Base-by-base conservation (phyloP, 2,888 invertebrate species). In the Orchesellides sinensis region DNA sequence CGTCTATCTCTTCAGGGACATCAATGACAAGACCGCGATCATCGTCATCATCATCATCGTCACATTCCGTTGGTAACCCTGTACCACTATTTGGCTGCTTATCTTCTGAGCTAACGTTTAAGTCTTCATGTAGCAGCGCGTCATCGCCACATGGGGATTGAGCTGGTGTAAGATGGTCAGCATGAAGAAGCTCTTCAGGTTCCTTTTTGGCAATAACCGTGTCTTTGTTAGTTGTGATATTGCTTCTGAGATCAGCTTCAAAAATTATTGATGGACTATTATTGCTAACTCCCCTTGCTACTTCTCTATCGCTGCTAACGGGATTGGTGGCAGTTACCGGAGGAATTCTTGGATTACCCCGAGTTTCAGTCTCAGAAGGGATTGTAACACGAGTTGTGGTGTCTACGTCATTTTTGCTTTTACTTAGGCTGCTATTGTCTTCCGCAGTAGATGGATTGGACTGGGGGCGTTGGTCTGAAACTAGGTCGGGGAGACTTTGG, bases 11-110 rank as follows among this genome's bases (percentile, higher is more conserved):
- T 23, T 40, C 56, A 6, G 54, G 27, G n/a, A 45, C 49, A 17
- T 68, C 56, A 21, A 77, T 77, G 0, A 77, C 66, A 21, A 77
- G 45, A 2, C 35, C 23, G 10, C 52, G 35, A 1, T 77, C 77
- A 5, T 77, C 77, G 27, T 77, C 77, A 19, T 74, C 74, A 8
- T 23, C 47, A 5, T 52, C 52, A 4, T 52, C 52, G 1, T 5
- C 56, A 61, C 35, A 21, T 19, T 19, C 56, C n/a, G n/a, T n/a
- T n/a, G n/a, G 6, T 23, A 56, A 25, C 59, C 3, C 63, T 10
- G 63, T 17, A 17, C 1, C 45, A 25, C 25, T 66, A 10, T 66
- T n/a, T n/a, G n/a, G n/a, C n/a, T n/a, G n/a, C n/a, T n/a, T n/a
- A n/a, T n/a, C n/a, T n/a, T n/a, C n/a, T n/a, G n/a, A n/a, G n/a